phyloP scores from a whole-genome alignment of 2,113 vertebrate genomes.

The Triplophysa rosa region DNA sequence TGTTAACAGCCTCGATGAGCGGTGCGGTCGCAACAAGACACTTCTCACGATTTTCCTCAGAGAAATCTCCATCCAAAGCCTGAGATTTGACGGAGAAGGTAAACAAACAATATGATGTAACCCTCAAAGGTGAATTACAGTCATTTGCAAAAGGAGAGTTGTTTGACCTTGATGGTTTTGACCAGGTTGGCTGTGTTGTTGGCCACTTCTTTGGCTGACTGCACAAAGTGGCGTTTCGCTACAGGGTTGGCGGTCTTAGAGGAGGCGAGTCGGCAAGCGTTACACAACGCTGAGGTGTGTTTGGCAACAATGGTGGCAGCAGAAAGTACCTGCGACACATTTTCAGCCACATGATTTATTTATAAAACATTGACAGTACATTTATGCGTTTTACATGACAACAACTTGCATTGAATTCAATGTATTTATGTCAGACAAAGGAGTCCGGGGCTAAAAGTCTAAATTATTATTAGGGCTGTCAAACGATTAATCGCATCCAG shows the following conservation, averaged over 20 bases:
- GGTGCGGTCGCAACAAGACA: constrained; percentile 87
- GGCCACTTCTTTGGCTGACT: constrained; percentile 97
- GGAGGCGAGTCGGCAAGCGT: constrained; percentile 93
- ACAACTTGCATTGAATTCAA: too few relatives aligned
- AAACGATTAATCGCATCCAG: too few relatives aligned
- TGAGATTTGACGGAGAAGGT: constrained; percentile 49
- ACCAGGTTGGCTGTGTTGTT: constrained; percentile 98
- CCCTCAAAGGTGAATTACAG: neutral
- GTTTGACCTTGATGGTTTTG: constrained; percentile 94
- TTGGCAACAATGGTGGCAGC: constrained; percentile 97
- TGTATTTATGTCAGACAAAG: neutral
- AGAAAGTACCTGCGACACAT: constrained; percentile 83
- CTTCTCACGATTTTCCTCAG: constrained; percentile 90
- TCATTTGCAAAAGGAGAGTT: neutral
- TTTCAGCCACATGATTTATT: too few relatives aligned
- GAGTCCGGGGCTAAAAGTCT: neutral
- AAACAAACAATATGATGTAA: neutral
- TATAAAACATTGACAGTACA: too few relatives aligned
- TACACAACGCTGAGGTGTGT: constrained; percentile 94
- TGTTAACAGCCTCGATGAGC: constrained; percentile 93
- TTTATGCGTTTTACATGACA: too few relatives aligned
- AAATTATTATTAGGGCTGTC: neutral
- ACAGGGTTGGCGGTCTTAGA: constrained; percentile 95
- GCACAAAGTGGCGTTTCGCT: constrained; percentile 94
- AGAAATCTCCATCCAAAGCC: constrained; percentile 95